Evolutionary conservation across 2,797 vertebrate species (phyloP).

Genomic region (Tenualosa thibaudeaui): DNA sequence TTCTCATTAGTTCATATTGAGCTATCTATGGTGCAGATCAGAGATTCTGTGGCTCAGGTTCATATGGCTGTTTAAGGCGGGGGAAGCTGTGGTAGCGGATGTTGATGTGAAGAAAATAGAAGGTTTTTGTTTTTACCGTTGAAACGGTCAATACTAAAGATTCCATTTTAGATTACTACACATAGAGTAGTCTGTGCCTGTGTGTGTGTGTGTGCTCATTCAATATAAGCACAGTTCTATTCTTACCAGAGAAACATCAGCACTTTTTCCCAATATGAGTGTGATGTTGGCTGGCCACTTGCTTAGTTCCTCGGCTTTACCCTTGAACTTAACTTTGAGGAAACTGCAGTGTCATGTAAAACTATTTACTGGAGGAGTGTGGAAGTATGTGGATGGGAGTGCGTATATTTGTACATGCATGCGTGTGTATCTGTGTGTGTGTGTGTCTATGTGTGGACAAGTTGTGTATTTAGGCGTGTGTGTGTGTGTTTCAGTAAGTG

Average conservation of each 20-base stretch:
- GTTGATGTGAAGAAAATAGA: too few species aligned
- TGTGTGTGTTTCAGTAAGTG: neutral
- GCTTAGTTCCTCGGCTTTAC: neutral
- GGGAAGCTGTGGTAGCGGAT: too few species aligned
- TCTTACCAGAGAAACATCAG: neutral
- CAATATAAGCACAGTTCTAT: neutral
- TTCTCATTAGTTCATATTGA: too few species aligned
- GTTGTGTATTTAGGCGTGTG: constrained; percentile 3
- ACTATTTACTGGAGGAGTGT: neutral
- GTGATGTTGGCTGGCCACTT: neutral
- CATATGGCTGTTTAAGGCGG: too few species aligned
- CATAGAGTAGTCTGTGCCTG: neutral
- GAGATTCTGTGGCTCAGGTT: too few species aligned
- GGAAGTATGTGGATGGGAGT: constrained; percentile 12
- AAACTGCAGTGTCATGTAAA: constrained; percentile 11
- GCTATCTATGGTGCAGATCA: too few species aligned
- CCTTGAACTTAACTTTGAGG: constrained; percentile 14
- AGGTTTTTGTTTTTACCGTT: neutral
- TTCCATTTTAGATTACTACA: neutral
- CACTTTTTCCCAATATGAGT: constrained; percentile 8
- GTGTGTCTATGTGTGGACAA: neutral
- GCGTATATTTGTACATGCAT: constrained; percentile 19
- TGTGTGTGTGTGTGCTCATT: neutral
- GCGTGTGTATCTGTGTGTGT: constrained; percentile 30
- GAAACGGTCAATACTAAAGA: neutral